A percentile compares a stretch with the other conserved stretches of the same genome.
These are phyloP conservation scores for Cydia fagiglandana DNA, from an alignment of 1,140 invertebrate genomes.

Conservation along the genomic window DNA sequence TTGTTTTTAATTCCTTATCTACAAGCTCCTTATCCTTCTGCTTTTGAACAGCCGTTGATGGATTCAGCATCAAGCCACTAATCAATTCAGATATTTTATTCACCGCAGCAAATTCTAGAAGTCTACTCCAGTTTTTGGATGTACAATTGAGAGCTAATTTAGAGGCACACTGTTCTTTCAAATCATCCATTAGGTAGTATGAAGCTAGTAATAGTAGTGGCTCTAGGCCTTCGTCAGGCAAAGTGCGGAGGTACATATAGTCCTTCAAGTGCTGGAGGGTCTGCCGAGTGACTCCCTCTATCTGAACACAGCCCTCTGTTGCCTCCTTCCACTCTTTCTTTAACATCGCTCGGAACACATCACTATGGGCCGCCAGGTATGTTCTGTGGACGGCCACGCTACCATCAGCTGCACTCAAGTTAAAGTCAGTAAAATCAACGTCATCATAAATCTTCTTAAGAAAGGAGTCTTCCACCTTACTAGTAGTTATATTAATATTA, in stretches of 20 bases:
- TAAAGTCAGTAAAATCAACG: slow-evolving; percentile 1
- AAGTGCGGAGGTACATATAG: slow-evolving; percentile 13
- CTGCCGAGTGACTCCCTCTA: neutral
- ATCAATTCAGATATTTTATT: neutral
- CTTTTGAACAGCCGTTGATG: no score
- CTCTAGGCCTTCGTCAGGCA: slow-evolving; percentile 13
- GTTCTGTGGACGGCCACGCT: neutral
- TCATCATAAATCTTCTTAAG: neutral
- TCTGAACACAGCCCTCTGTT: neutral
- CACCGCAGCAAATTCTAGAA: neutral
- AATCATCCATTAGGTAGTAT: slow-evolving; percentile 22
- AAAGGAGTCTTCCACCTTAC: neutral
- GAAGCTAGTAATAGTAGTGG: slow-evolving; percentile 3
- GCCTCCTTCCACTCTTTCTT: neutral
- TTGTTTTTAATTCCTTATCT: neutral
- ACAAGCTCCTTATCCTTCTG: no score
- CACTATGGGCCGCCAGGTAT: neutral
- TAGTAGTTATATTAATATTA: neutral
- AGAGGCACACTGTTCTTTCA: slow-evolving; percentile 10
- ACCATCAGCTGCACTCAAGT: slow-evolving; percentile 8
- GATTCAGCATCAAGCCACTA: neutral
- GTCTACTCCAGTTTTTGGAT: neutral
- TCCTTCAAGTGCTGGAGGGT: slow-evolving; percentile 23
- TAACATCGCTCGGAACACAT: neutral
- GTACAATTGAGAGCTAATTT: neutral